Evolutionary conservation across 2,113 vertebrate genomes (phyloP), one percentile per base, ranked within the genome.

Genomic region (Clinocottus analis): DNA sequence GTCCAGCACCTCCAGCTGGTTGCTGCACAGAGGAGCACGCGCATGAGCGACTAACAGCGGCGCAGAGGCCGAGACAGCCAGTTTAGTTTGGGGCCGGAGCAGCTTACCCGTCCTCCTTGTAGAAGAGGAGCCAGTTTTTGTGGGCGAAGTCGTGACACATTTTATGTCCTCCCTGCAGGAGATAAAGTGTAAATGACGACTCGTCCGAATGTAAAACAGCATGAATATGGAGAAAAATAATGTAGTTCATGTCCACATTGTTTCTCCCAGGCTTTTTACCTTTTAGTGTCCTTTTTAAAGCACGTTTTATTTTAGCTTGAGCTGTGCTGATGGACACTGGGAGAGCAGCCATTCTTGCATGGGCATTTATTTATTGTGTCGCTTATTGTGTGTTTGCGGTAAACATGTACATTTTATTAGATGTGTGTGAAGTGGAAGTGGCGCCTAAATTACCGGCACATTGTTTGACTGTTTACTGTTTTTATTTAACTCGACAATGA

Each of bases 101-200:
- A 5, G 12, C 96, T 95, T 75, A 99, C 98, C 97, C 96, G 17
- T 94, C 84, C 89, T 97, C 96, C 92, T 95, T 96, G 92, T 97
- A 98, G 94, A 99, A 98, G 31, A 98, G 95, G 43, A 99, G 94
- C 97, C 98, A 99, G 92, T 99, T 99, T 91, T 98, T 97, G 79
- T 98, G 95, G n/a, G 97, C 93, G 92, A 99, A 99, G 83, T 99
- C 97, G 25, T 92, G 93, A 90, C 97, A 98, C 97, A 99, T 98
- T 95, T 96, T 98, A 67, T 96, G 92, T 12, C 81, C 91, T 91
- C 94, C 77, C 90, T 94, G 89, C 72, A 91, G 35, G n/a, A n/a
- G n/a, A 33, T 33, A 33, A 33, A 33, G 33, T n/a, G 25, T 21
- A 39, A 39, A 59, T 14, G 4, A 17, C 2, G 1, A 33, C 56